These are phyloP conservation scores for Melanotaenia duboulayi DNA, from an alignment of 2,113 vertebrate species.

Conservation along the genomic window DNA sequence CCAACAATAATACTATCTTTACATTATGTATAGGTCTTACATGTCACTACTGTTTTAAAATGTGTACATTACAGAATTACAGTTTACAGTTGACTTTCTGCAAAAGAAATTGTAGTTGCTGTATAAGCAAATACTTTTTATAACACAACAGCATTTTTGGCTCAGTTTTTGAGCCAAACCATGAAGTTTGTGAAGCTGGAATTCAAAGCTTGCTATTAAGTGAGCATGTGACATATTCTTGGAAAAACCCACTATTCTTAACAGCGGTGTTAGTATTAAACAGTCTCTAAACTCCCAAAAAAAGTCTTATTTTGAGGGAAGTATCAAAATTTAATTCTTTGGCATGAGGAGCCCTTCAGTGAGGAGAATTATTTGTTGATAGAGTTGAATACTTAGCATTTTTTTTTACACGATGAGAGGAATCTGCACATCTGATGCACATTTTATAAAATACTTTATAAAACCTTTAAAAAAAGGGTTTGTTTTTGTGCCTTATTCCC, in stretches of 20 bases:
- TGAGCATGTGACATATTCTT: conserved; percentile 62
- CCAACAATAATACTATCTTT: too few species aligned
- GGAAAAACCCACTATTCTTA: conserved; percentile 45
- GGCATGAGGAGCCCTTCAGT: conserved; percentile 16
- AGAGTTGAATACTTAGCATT: conserved; percentile 26
- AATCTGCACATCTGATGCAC: conserved; percentile 24
- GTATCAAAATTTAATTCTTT: conserved; percentile 47
- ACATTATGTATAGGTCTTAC: too few species aligned
- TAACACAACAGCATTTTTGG: conserved; percentile 45
- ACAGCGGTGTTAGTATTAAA: conserved; percentile 63
- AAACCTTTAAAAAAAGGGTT: background rate
- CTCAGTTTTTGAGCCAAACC: conserved; percentile 30
- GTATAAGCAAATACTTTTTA: conserved; percentile 14
- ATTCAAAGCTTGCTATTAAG: conserved; percentile 34
- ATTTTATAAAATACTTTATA: conserved; percentile 6
- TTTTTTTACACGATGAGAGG: conserved; percentile 21
- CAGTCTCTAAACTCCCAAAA: conserved; percentile 65
- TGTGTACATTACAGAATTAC: too few species aligned
- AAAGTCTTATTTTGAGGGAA: conserved; percentile 47
- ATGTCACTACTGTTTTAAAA: too few species aligned
- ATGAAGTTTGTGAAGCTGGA: conserved; percentile 45
- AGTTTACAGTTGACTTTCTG: too few species aligned
- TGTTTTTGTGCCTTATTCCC: background rate
- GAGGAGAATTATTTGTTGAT: conserved; percentile 27
- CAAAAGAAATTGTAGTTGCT: background rate